Conservation (phyloP, 1,140 invertebrate species). For the Watersipora subatra region DNA sequence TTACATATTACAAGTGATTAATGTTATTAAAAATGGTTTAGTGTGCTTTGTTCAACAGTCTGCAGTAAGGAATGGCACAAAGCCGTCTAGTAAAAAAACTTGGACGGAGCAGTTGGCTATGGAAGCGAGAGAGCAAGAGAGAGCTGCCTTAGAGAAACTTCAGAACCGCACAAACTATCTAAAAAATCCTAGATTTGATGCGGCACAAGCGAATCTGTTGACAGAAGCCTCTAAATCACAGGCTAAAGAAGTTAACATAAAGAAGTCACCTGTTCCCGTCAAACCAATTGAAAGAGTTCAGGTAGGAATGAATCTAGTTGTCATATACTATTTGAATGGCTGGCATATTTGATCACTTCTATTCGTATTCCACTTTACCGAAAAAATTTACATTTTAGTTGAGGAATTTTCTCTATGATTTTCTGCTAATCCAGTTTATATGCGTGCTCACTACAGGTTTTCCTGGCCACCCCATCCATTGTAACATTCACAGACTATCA, state of each 20-base stretch:
- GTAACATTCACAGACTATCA: conserved; percentile 32
- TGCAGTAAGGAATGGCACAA: too few species aligned
- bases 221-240: conserved; percentile 16
- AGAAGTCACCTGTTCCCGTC: background rate
- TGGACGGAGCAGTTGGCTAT: conserved; percentile 30
- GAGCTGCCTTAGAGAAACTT: conserved; percentile 20
- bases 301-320: too few species aligned
- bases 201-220: background rate
- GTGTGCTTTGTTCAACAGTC: too few species aligned
- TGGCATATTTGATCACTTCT: too few species aligned
- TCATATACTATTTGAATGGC: too few species aligned
- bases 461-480: conserved; percentile 28
- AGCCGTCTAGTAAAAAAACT: background rate
- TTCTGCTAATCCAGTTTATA: too few species aligned
- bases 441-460: conserved; percentile 17
- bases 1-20: too few species aligned
- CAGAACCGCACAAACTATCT: conserved; percentile 25
- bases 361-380: too few species aligned
- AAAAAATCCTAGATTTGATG: conserved; percentile 22
- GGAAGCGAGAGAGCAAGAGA: conserved; percentile 23
- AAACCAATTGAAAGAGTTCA: background rate
- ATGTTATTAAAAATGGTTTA: too few species aligned
- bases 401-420: too few species aligned
- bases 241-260: conserved; percentile 13
- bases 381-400: too few species aligned